phyloP scores from a whole-genome alignment of 2,888 invertebrate genomes.

The Harpalus rufipes region DNA sequence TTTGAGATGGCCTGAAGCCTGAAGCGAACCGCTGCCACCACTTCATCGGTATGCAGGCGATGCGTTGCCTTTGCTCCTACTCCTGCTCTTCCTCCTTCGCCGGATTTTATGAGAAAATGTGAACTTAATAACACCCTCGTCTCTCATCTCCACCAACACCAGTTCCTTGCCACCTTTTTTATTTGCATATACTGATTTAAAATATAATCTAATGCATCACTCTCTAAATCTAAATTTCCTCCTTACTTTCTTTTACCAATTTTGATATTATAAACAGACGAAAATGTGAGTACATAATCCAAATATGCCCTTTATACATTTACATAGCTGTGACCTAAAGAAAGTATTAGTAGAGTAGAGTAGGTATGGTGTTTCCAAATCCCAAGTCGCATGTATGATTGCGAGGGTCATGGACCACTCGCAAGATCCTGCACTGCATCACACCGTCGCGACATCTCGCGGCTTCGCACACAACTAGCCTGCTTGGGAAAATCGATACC shows the following conservation, averaged over 20 bases:
- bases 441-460: background rate
- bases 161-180: constrained; percentile 62
- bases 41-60: constrained; percentile 65
- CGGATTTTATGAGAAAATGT: constrained; percentile 70
- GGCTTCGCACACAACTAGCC: background rate
- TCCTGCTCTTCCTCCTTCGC: constrained; percentile 38
- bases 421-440: background rate
- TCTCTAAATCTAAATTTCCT: background rate
- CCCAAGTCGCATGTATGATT: background rate
- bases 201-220: constrained; percentile 59
- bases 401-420: constrained; percentile 32
- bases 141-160: constrained; percentile 8
- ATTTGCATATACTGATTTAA: constrained; percentile 68
- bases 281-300: too few relatives aligned
- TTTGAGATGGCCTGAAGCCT: background rate
- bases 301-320: too few relatives aligned
- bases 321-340: too few relatives aligned
- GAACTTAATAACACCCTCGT: constrained; percentile 72
- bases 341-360: background rate
- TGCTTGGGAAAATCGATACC: constrained; percentile 1
- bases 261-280: too few relatives aligned
- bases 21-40: background rate
- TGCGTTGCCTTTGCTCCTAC: constrained; percentile 31
- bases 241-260: background rate
- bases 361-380: background rate